Evolutionary conservation across 1,140 invertebrate genomes (phyloP).

Genomic region (Cydia fagiglandana): DNA sequence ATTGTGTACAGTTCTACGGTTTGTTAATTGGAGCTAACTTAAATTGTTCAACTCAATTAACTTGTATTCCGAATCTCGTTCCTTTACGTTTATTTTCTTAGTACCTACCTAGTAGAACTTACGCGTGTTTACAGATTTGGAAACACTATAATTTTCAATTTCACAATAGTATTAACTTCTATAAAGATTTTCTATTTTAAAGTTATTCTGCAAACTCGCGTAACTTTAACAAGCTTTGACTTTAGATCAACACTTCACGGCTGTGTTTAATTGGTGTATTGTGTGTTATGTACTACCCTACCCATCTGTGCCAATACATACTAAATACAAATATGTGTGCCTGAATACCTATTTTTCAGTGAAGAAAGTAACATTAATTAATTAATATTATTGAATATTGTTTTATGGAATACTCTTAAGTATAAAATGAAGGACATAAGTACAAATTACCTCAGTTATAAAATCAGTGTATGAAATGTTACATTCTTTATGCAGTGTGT

Average conservation of each 20-base stretch:
- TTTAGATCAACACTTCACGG: slow-evolving; percentile 5
- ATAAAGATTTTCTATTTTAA: too few relatives aligned
- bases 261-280: slow-evolving; percentile 20
- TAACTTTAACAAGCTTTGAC: slow-evolving; percentile 2
- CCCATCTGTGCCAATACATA: slow-evolving; percentile 7
- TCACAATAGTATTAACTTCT: neutral
- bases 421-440: neutral
- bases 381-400: neutral
- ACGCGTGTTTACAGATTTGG: slow-evolving; percentile 9
- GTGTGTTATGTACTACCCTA: slow-evolving; percentile 22
- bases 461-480: neutral
- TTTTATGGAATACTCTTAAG: too few relatives aligned
- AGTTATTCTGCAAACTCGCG: neutral
- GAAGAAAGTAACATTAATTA: slow-evolving; percentile 28
- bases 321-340: slow-evolving; percentile 11
- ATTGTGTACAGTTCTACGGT: neutral
- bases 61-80: slow-evolving; percentile 8
- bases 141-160: neutral
- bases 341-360: neutral
- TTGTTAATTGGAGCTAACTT: too few relatives aligned
- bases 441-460: neutral
- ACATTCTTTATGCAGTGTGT: neutral
- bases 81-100: neutral
- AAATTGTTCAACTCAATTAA: too few relatives aligned
- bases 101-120: slow-evolving; percentile 2